Conservation (phyloP, 2,797 vertebrate species). For the Zalophus californianus region DNA sequence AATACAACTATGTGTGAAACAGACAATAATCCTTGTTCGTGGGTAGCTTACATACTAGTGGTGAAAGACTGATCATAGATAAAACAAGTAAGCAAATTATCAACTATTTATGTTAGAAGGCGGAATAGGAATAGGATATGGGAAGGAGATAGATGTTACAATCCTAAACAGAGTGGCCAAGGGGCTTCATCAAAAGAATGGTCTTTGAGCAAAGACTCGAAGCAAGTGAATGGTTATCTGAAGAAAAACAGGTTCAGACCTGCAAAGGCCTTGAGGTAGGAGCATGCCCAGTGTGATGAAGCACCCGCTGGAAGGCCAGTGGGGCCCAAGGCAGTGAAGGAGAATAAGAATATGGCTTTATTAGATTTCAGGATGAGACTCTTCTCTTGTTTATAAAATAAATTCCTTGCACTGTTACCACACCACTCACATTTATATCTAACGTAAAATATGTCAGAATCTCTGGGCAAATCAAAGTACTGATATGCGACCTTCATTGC, state of each 20-base stretch:
- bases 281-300: accelerated
- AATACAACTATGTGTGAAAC: background rate
- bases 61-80: background rate
- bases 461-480: slow-evolving; percentile 43
- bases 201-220: background rate
- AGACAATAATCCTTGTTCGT: background rate
- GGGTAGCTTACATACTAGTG: background rate
- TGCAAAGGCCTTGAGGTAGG: background rate
- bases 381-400: background rate
- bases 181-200: background rate
- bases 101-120: background rate
- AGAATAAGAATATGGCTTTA: background rate
- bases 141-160: background rate
- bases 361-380: background rate
- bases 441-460: slow-evolving; percentile 27
- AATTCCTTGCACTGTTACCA: background rate
- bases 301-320: background rate
- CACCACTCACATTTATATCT: background rate
- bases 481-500: background rate
- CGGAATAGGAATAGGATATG: background rate
- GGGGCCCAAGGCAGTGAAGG: background rate
- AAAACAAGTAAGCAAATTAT: background rate
- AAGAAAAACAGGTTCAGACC: background rate
- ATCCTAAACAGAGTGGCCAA: background rate
- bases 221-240: background rate